Evolutionary conservation across 2,797 vertebrate species (phyloP), one percentile per base, ranked within the genome.

Genomic region (Sternotherus odoratus): DNA sequence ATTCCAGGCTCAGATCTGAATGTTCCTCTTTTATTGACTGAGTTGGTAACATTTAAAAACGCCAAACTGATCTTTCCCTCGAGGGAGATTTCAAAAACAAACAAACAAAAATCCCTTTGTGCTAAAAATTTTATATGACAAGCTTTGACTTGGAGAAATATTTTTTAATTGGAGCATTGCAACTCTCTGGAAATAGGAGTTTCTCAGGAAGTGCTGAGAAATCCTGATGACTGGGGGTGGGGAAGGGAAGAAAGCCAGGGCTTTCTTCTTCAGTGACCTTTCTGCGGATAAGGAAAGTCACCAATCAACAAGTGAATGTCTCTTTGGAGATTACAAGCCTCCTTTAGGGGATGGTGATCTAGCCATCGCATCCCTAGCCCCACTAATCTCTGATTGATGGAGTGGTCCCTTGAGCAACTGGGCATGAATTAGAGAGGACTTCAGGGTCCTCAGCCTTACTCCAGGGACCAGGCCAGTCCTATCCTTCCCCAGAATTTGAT

Each of bases 41-140:
- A 89, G 69, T 77, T 54, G 93, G 60, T 87, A 95, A 72, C 21
- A 84, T 93, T 96, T 95, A 94, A 97, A 85, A 97, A 92, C 97
- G 90, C 24, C 43, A 56, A 88, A 57, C 53, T 56, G 4, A 92
- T 84, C 53, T 56, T 94, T 53, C 43, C 51, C 84, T 53, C 57
- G 95, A 15, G 16, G 28, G 60, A 94, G 79, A 94, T 50, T 84
- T 10, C 43, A 90, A 86, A 86, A 90, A 0, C 30, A 87, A 16
- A 43, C 53, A 90, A 87, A 91, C 84, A 85, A 86, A 89, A 91
- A n/a, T 36, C 66, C 5, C 74, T 90, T 66, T 30, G 5, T 77
- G 24, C 36, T 79, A 93, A 93, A 79, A 85, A 90, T 93, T 88
- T 86, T 82, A 48, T 83, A 63, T 46, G 53, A 87, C 23, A 92